A percentile compares a stretch with the other conserved stretches of the same genome.
These are phyloP conservation scores for Pandemis corylana DNA, from an alignment of 2,888 invertebrate genomes.

Conservation along the genomic window DNA sequence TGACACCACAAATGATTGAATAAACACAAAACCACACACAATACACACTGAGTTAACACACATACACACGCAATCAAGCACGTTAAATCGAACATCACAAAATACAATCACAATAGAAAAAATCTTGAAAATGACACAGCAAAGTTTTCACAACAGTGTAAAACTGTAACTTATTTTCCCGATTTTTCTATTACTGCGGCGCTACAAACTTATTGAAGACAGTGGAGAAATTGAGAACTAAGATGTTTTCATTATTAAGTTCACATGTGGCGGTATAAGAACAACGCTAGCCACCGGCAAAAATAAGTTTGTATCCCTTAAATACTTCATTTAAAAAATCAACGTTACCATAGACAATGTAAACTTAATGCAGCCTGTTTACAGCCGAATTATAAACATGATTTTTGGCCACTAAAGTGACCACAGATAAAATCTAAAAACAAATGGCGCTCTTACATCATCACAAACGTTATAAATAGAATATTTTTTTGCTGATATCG, in stretches of 20 bases:
- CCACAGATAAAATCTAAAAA: constrained; percentile 23
- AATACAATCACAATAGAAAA: constrained; percentile 55
- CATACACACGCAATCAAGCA: constrained; percentile 45
- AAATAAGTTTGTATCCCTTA: constrained; percentile 5
- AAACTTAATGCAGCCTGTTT: constrained; percentile 67
- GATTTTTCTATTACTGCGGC: not conserved
- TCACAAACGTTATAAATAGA: not conserved
- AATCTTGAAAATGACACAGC: constrained; percentile 12
- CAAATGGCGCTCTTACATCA: constrained; percentile 19
- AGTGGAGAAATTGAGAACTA: not conserved
- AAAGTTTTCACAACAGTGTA: not conserved
- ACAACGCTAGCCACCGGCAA: not conserved
- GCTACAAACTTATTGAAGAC: constrained; percentile 2
- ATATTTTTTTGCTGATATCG: not conserved
- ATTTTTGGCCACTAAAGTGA: constrained; percentile 19
- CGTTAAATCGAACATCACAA: constrained; percentile 62
- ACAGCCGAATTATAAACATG: constrained; percentile 44
- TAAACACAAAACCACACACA: constrained; percentile 47
- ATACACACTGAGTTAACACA: constrained; percentile 48
- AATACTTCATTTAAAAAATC: constrained; percentile 29
- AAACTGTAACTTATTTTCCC: not conserved
- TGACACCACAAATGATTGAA: constrained; percentile 64
- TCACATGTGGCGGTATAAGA: not conserved
- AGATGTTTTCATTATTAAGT: not conserved
- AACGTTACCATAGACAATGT: constrained; percentile 64